Evolutionary conservation across 2,797 vertebrate species (phyloP).

Genomic region (Semotilus atromaculatus): DNA sequence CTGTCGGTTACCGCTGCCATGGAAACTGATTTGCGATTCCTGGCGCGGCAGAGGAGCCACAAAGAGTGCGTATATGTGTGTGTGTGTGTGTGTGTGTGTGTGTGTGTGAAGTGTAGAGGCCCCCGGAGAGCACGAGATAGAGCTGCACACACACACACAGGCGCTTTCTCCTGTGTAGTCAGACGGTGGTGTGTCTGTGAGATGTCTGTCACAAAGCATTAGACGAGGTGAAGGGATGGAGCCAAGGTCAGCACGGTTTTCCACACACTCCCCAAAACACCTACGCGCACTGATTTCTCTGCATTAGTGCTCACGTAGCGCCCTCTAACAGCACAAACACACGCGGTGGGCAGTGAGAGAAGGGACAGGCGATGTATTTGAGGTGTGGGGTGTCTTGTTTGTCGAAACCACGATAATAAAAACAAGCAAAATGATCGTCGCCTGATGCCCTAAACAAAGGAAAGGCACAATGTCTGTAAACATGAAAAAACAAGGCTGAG

Average conservation of each 20-base stretch:
- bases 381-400: slow-evolving; percentile 44
- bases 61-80: slow-evolving; percentile 19
- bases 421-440: slow-evolving; percentile 43
- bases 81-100: slow-evolving; percentile 7
- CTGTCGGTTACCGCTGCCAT: slow-evolving; percentile 82
- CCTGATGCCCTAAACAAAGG: slow-evolving; percentile 51
- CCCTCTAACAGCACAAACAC: slow-evolving; percentile 42
- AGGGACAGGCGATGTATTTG: background rate
- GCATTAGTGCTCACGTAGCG: slow-evolving; percentile 21
- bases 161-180: slow-evolving; percentile 59
- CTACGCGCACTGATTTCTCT: slow-evolving; percentile 42
- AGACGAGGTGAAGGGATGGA: slow-evolving; percentile 64
- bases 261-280: slow-evolving; percentile 52
- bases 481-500: slow-evolving; percentile 18
- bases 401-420: slow-evolving; percentile 42
- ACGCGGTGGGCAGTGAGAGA: slow-evolving; percentile 1
- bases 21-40: slow-evolving; percentile 77
- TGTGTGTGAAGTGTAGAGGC: slow-evolving; percentile 40
- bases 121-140: slow-evolving; percentile 48
- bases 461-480: slow-evolving; percentile 31
- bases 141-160: slow-evolving; percentile 36
- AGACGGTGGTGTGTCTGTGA: slow-evolving; percentile 62
- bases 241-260: slow-evolving; percentile 71
- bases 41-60: slow-evolving; percentile 51
- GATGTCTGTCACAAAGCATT: slow-evolving; percentile 75